phyloP scores from a whole-genome alignment of 2,113 vertebrate species.

The Diadophis punctatus region DNA sequence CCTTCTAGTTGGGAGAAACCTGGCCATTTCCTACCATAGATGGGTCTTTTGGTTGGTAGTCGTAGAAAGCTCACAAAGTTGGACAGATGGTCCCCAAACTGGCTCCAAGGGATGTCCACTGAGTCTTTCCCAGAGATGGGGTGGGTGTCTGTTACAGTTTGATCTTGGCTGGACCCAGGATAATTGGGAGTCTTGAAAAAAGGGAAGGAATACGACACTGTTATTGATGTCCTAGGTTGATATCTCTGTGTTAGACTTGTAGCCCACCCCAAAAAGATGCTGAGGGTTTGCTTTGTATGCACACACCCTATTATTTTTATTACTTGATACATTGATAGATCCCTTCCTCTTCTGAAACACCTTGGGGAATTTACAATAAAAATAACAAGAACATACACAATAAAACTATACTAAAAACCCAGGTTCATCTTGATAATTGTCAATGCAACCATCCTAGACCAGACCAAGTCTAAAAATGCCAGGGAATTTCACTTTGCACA shows the following conservation, averaged over 20 bases:
- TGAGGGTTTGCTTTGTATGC: neutral
- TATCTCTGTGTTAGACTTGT: neutral
- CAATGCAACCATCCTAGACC: too few relatives aligned
- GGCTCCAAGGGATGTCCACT: neutral
- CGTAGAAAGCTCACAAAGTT: slow-evolving; percentile 26
- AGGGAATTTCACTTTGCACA: too few relatives aligned
- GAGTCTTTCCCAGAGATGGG: neutral
- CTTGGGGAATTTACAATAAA: neutral
- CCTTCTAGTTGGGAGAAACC: neutral
- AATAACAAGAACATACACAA: neutral
- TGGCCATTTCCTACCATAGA: neutral
- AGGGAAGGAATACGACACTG: neutral
- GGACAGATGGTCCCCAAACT: neutral
- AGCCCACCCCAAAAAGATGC: neutral
- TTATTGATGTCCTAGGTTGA: neutral
- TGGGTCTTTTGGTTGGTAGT: neutral
- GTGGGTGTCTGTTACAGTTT: neutral
- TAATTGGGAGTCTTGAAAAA: neutral
- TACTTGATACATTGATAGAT: neutral
- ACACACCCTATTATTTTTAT: neutral
- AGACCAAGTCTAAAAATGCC: too few relatives aligned
- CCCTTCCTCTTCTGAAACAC: neutral
- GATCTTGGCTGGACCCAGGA: neutral
- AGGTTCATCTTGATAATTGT: neutral
- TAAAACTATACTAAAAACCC: neutral